These are phyloP conservation scores for Podarcis cretensis DNA, from an alignment of 2,113 vertebrate species.

Conservation along the genomic window DNA sequence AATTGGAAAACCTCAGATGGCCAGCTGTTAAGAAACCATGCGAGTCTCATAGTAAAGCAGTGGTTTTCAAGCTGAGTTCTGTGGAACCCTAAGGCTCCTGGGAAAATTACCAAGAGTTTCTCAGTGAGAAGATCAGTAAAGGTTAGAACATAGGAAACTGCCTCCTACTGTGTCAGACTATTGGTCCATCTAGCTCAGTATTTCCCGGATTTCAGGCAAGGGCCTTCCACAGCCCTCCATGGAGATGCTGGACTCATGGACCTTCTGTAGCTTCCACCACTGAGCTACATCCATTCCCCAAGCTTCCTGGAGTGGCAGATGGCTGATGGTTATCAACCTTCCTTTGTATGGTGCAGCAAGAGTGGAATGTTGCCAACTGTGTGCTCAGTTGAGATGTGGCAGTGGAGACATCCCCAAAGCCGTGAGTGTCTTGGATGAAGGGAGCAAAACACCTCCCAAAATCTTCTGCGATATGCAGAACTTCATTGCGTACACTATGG, in stretches of 20 bases:
- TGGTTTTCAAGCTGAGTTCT: background rate
- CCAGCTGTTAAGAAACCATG: conserved; percentile 32
- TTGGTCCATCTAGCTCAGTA: background rate
- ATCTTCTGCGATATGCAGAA: background rate
- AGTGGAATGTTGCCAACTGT: background rate
- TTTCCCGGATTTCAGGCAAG: background rate
- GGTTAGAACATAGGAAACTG: background rate
- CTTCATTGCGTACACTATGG: background rate
- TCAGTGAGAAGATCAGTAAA: background rate
- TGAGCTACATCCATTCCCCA: background rate
- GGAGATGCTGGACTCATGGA: background rate
- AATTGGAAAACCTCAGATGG: conserved; percentile 50
- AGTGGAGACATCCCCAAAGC: background rate
- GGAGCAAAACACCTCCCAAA: background rate
- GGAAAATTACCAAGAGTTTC: background rate
- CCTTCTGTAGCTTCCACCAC: too few species aligned
- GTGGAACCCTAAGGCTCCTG: background rate
- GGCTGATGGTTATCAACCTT: background rate
- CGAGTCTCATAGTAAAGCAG: background rate
- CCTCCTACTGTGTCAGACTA: background rate
- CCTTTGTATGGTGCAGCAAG: background rate
- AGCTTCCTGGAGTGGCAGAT: background rate
- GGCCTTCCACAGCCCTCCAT: background rate
- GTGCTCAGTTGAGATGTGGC: background rate
- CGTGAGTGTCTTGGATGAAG: background rate